Evolutionary conservation across 2,797 vertebrate species (phyloP), one percentile per base, ranked within the genome.

Genomic region (Phoxinus dragarum): DNA sequence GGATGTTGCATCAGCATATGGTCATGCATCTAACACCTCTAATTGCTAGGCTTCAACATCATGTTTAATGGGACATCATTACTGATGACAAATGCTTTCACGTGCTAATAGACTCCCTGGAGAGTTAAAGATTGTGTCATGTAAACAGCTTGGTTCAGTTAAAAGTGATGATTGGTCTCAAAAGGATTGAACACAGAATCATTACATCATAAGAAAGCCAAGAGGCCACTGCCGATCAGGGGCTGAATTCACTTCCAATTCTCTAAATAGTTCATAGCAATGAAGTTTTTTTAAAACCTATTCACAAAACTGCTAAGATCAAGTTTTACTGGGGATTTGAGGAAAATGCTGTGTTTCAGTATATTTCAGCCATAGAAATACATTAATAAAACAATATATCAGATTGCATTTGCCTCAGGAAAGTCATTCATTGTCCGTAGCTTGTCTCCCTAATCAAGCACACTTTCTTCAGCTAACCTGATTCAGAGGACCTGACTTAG

Each of bases 111-210:
- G 44, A 54, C 10, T 75, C 47, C 49, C 2, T 12, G 17, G 31
- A 21, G 72, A 52, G 47, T 52, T 11, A 7, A 61, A 14, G 5
- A 7, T 34, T 66, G 17, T 34, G 31, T 34, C 14, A 34, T 1
- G 16, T 36, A 52, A 21, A 36, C 17, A 54, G 31, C 72, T 52
- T 74, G 27, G 47, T 12, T 31, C 9, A 52, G 47, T 54, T 54
- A 36, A 54, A 75, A 19, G n/a, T 73, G 42, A 14, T 73, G 71
- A 73, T 73, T 73, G 31, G 47, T 23, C 72, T 54, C 72, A 75
- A 52, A 52, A 21, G 72, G 49, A 21, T 16, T 14, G 38, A 42
- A 71, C 21, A n/a, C 1, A 27, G 11, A 52, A 49, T 36, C 31
- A 52, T 36, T 52, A 9, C 44, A 34, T 49, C 71, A 73, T 52